These are phyloP conservation scores for Colius striatus DNA, from an alignment of 2,113 vertebrate genomes.

Conservation along the genomic window DNA sequence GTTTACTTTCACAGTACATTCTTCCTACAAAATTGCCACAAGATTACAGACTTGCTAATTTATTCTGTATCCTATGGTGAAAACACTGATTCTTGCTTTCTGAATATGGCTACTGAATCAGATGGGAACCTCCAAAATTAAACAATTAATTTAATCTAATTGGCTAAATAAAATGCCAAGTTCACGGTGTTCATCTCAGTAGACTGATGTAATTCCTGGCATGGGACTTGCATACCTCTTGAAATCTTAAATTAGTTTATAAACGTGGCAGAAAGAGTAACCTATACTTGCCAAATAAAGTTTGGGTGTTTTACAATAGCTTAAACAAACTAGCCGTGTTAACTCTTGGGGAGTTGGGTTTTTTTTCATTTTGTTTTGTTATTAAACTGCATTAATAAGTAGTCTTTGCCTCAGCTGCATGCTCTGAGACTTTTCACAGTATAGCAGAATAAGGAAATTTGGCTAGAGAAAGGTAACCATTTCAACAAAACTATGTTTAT, in stretches of 20 bases:
- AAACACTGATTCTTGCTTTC: not conserved
- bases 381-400: not conserved
- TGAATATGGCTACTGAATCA: conserved; percentile 39
- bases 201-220: conserved; percentile 66
- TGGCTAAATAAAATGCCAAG: conserved; percentile 30
- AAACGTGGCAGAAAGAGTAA: conserved; percentile 57
- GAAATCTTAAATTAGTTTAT: conserved; percentile 72
- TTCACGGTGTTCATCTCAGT: conserved; percentile 53
- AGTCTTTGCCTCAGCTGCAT: not conserved
- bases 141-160: conserved; percentile 31
- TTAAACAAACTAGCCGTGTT: conserved; percentile 19
- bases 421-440: not conserved
- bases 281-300: conserved; percentile 46
- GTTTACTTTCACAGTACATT: conserved; percentile 2
- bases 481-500: not conserved
- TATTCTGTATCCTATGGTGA: not conserved
- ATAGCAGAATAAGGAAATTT: not conserved
- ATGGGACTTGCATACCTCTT: conserved; percentile 58
- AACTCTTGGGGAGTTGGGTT: not conserved
- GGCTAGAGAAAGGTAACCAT: not conserved
- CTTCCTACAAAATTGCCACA: not conserved
- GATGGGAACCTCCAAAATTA: conserved; percentile 42
- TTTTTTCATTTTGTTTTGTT: conserved; percentile 14
- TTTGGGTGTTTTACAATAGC: conserved; percentile 48
- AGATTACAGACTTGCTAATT: not conserved